Evolutionary conservation across 1,140 invertebrate species (phyloP).

Genomic region (Harpegnathos saltator): DNA sequence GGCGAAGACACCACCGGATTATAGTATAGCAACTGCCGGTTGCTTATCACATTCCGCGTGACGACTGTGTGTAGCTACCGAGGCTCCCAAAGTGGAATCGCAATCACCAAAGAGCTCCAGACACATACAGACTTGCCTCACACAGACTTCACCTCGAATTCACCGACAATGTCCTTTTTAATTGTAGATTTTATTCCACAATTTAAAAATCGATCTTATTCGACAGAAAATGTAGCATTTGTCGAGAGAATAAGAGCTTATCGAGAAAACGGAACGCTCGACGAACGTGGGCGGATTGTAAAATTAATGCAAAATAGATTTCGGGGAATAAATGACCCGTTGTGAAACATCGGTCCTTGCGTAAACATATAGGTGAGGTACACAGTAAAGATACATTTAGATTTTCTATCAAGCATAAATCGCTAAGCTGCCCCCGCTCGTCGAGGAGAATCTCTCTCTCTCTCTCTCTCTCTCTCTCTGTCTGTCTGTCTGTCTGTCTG

Average conservation of each 20-base stretch:
- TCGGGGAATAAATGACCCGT: background rate
- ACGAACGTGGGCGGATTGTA: background rate
- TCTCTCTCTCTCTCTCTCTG: too few relatives aligned
- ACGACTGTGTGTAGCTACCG: background rate
- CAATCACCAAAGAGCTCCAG: background rate
- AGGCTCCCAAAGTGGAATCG: background rate
- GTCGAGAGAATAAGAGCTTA: background rate
- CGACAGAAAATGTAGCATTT: background rate
- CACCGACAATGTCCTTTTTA: background rate
- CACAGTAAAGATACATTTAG: background rate
- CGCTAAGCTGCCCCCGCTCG: background rate
- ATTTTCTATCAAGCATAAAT: slow-evolving; percentile 16
- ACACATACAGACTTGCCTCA: background rate
- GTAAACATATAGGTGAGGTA: background rate
- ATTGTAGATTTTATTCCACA: slow-evolving; percentile 4
- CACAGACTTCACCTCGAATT: background rate
- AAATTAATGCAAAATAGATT: slow-evolving; percentile 17
- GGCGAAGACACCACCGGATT: slow-evolving; percentile 4
- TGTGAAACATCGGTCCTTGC: background rate
- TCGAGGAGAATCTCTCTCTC: background rate
- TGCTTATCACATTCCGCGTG: background rate
- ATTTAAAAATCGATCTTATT: background rate
- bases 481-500: too few relatives aligned
- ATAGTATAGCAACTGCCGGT: background rate
- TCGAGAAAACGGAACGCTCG: background rate